A percentile compares a stretch with the other conserved stretches of the same genome.
Conservation (phyloP, 2,888 invertebrate genomes). For the Marasmarcha lunaedactyla region DNA sequence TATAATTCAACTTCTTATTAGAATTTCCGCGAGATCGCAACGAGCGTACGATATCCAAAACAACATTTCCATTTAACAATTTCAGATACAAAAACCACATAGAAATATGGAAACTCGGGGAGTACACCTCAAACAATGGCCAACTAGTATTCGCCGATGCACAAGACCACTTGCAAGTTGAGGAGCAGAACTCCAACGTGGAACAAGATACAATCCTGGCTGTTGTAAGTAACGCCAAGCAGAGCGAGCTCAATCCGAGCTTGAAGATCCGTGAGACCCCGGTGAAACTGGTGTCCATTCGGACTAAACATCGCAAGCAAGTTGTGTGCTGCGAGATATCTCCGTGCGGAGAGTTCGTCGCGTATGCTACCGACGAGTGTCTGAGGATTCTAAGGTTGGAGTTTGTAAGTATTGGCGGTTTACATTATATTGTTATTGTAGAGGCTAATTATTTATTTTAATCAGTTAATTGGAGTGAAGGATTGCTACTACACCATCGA, state of each 20-base stretch:
- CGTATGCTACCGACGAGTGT: slow-evolving; percentile 78
- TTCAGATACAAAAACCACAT: slow-evolving; percentile 64
- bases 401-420: slow-evolving; percentile 43
- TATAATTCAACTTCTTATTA: too few relatives aligned
- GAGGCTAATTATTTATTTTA: too few relatives aligned
- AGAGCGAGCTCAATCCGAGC: slow-evolving; percentile 22
- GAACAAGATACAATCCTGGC: slow-evolving; percentile 40
- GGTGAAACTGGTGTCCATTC: slow-evolving; percentile 76
- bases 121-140: slow-evolving; percentile 72
- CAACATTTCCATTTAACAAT: slow-evolving; percentile 5
- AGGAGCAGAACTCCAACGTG: slow-evolving; percentile 20
- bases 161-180: slow-evolving; percentile 11
- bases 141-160: slow-evolving; percentile 27
- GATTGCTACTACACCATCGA: too few relatives aligned
- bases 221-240: slow-evolving; percentile 24
- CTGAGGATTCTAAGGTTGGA: slow-evolving; percentile 77
- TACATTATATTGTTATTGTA: slow-evolving; percentile 5
- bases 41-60: too few relatives aligned
- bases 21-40: too few relatives aligned
- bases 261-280: slow-evolving; percentile 66
- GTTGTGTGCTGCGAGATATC: slow-evolving; percentile 80
- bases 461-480: too few relatives aligned
- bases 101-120: slow-evolving; percentile 66
- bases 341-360: slow-evolving; percentile 76
- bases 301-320: slow-evolving; percentile 73